Evolutionary conservation across 2,888 invertebrate genomes (phyloP).

Genomic region (Pristionchus japonicus): DNA sequence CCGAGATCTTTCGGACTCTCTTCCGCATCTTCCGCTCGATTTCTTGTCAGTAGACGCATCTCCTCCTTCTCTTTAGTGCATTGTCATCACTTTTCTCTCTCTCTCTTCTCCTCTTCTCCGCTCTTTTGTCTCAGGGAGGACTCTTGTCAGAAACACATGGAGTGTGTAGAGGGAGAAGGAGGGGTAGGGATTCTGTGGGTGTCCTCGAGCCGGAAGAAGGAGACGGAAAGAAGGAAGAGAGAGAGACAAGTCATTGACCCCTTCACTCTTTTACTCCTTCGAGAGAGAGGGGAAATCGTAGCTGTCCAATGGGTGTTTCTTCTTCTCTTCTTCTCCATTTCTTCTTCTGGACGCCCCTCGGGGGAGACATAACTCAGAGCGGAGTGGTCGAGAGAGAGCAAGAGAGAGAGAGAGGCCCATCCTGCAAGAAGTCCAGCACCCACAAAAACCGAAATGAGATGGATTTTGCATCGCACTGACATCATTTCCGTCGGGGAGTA

Average conservation of each 20-base stretch:
- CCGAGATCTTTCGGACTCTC: no score
- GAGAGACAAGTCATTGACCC: conserved; percentile 1
- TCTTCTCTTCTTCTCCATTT: conserved; percentile 32
- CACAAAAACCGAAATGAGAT: conserved; percentile 33
- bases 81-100: conserved; percentile 9
- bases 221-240: neutral
- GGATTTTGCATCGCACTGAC: neutral
- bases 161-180: no score
- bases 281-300: neutral
- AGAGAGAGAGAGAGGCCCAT: conserved; percentile 10
- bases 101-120: neutral
- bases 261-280: conserved; percentile 17
- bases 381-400: neutral
- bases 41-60: neutral
- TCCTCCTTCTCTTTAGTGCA: neutral
- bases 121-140: neutral
- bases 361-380: conserved; percentile 43
- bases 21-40: neutral
- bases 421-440: neutral
- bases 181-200: neutral
- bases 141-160: conserved; percentile 33
- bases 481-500: neutral
- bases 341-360: neutral
- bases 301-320: conserved; percentile 19
- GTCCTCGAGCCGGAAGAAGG: no score